Evolutionary conservation across 2,113 vertebrate species (phyloP), one percentile per base, ranked within the genome.

Genomic region (Passer domesticus): DNA sequence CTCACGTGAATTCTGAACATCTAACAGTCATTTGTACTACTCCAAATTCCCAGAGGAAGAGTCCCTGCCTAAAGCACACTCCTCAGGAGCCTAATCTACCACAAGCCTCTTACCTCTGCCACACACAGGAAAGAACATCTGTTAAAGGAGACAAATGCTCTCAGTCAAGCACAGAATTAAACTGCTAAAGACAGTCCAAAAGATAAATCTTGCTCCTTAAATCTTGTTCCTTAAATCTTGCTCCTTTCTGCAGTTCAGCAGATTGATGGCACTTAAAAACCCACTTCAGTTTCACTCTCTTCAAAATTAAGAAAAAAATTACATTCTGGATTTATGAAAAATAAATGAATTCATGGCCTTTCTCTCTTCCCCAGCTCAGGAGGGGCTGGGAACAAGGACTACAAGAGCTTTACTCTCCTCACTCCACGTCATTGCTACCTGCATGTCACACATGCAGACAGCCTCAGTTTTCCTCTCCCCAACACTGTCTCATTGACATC

Each of bases 101-200:
- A 43, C 81, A 87, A 94, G 47, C 33, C 25, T 67, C 69, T 75
- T 67, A 67, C 68, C 55, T 86, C 63, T 33, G n/a, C 59, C 31
- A 67, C 6, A 67, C 9, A 81, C 19, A 50, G 63, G 23, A 64
- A 81, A 62, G 33, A 90, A 49, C 31, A 55, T 30, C 79, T 73
- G 31, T 41, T 89, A 70, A 59, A 52, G 82, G 37, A 77, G 16
- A 83, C 25, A 89, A 90, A 74, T 25, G 1, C 5, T 81, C 28
- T 59, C 76, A 89, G 68, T 87, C 80, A 91, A 86, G 86, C 62
- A 88, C 86, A 83, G 87, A 96, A 94, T 78, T 78, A 62, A 94
- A 89, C 55, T 62, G 16, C 52, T 91, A 59, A 64, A 92, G 46
- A 77, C 11, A 58, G 77, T 10, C 46, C 15, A 1, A 22, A 91